phyloP scores from a whole-genome alignment of 1,140 invertebrate genomes.

The Cotesia vestalis region DNA sequence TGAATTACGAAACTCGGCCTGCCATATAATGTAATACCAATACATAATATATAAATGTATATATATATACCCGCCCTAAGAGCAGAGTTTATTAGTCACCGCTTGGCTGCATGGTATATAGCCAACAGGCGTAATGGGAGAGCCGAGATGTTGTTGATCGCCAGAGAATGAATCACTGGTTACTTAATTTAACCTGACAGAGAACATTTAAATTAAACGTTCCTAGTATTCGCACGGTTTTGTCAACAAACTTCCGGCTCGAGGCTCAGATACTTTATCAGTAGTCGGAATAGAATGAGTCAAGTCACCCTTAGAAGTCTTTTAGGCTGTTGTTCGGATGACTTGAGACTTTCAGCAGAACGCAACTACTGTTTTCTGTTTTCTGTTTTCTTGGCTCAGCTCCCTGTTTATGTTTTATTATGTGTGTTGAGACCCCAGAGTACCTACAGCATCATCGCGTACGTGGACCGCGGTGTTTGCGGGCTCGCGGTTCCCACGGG shows the following conservation, averaged over 20 bases:
- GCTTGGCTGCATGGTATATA: not conserved
- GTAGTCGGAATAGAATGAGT: too few relatives aligned
- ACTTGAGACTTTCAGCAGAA: not conserved
- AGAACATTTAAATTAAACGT: not conserved
- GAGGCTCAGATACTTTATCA: too few relatives aligned
- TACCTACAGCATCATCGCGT: slow-evolving; percentile 33
- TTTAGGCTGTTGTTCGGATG: too few relatives aligned
- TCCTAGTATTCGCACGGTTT: slow-evolving; percentile 14
- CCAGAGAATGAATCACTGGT: slow-evolving; percentile 23
- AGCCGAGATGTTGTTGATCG: slow-evolving; percentile 27
- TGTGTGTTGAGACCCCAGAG: not conserved
- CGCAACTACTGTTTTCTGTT: not conserved
- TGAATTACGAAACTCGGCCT: slow-evolving; percentile 25
- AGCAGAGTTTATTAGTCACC: slow-evolving; percentile 22
- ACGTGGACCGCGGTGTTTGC: slow-evolving; percentile 51
- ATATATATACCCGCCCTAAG: slow-evolving; percentile 23
- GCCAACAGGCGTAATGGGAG: slow-evolving; percentile 27
- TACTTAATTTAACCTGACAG: not conserved
- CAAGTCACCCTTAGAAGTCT: too few relatives aligned
- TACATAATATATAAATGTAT: too few relatives aligned
- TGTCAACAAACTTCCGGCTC: slow-evolving; percentile 23
- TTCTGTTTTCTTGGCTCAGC: not conserved
- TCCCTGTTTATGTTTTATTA: not conserved
- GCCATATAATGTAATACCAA: slow-evolving; percentile 16
- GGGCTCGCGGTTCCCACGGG: slow-evolving; percentile 59